These are phyloP conservation scores for Drymonia ruficornis DNA, from an alignment of 2,888 invertebrate genomes.

Conservation along the genomic window DNA sequence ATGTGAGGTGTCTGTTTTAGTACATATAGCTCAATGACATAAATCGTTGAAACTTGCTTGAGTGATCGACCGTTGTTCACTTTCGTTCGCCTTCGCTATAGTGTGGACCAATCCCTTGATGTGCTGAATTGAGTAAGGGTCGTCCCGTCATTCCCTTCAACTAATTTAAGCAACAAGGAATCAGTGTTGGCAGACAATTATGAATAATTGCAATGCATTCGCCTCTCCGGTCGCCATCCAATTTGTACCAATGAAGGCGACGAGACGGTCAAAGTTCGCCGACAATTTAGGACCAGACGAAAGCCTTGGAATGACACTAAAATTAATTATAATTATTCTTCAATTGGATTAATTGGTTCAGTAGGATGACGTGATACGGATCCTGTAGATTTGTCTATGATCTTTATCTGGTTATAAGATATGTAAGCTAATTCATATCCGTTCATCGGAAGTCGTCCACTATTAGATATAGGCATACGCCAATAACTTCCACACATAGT, in stretches of 20 bases:
- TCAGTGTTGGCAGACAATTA: slow-evolving; percentile 35
- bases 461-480: no score
- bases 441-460: no score
- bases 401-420: slow-evolving; percentile 1
- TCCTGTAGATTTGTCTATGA: slow-evolving; percentile 10
- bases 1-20: no score
- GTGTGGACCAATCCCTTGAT: no score
- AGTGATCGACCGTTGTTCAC: neutral
- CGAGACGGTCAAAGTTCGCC: slow-evolving; percentile 13
- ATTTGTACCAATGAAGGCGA: slow-evolving; percentile 28
- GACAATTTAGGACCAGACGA: slow-evolving; percentile 26
- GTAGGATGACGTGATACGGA: slow-evolving; percentile 20
- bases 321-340: slow-evolving; percentile 28
- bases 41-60: no score
- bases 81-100: neutral
- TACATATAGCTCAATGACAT: no score
- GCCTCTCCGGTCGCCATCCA: slow-evolving; percentile 14
- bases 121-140: neutral
- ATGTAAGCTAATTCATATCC: no score
- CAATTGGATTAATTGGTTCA: slow-evolving; percentile 25
- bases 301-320: slow-evolving; percentile 24
- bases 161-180: slow-evolving; percentile 14
- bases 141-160: neutral
- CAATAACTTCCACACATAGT: no score
- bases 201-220: slow-evolving; percentile 25